Evolutionary conservation across 1,140 invertebrate genomes (phyloP), one percentile per base, ranked within the genome.

Genomic region (Bradynema listronoti): DNA sequence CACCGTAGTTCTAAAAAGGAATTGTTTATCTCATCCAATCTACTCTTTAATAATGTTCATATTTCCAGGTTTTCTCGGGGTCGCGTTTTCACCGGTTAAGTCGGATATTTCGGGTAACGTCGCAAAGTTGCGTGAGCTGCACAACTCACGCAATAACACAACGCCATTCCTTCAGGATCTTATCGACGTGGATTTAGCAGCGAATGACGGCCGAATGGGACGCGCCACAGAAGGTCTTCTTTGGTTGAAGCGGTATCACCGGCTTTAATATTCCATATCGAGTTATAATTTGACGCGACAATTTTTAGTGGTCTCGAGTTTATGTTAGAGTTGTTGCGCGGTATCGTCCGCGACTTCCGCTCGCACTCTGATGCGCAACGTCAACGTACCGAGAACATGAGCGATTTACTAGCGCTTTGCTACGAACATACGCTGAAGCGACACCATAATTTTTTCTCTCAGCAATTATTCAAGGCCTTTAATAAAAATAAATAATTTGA

Each of bases 11-110:
- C n/a, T n/a, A n/a, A n/a, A n/a, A n/a, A n/a, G n/a, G n/a, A n/a
- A n/a, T n/a, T n/a, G n/a, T n/a, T n/a, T n/a, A n/a, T n/a, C n/a
- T n/a, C n/a, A n/a, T n/a, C n/a, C n/a, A n/a, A n/a, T n/a, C n/a
- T n/a, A n/a, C n/a, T n/a, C n/a, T n/a, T n/a, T n/a, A n/a, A n/a
- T n/a, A n/a, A n/a, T n/a, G n/a, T n/a, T n/a, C n/a, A n/a, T n/a
- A n/a, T n/a, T n/a, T 66, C 6, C 32, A 68, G 61, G 63, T 30
- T 65, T 65, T 53, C 65, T 70, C n/a, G 68, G 68, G 3, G 55
- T 52, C 6, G 68, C 68, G 16, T 70, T 72, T 52, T 50, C 47
- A 9, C 68, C 68, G n/a, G 68, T 70, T 4, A 72, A 70, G 39
- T 59, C 42, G 11, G 68, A 70, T 52, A 67, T 70, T 43, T 36